Conservation (phyloP, 2,888 invertebrate genomes). For the Meiosimyza platycephala region DNA sequence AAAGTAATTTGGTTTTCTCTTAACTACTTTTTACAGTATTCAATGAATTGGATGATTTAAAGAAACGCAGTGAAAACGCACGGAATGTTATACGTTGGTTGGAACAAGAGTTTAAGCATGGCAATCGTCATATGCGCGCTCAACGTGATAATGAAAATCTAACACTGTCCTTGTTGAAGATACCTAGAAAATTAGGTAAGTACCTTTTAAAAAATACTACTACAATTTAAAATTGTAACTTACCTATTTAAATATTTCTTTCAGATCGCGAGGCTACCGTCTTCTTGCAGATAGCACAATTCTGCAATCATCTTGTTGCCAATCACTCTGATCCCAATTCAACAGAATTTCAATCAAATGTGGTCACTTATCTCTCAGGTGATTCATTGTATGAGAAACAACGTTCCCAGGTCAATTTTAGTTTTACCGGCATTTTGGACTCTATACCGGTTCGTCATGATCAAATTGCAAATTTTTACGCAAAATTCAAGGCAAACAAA, state of each 20-base stretch:
- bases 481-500: slow-evolving; percentile 82
- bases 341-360: slow-evolving; percentile 65
- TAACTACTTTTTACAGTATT: slow-evolving; percentile 74
- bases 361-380: slow-evolving; percentile 85
- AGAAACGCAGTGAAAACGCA: slow-evolving; percentile 85
- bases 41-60: slow-evolving; percentile 87
- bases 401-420: slow-evolving; percentile 71
- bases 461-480: slow-evolving; percentile 84
- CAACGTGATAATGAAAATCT: slow-evolving; percentile 86
- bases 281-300: slow-evolving; percentile 66
- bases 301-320: slow-evolving; percentile 66
- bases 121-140: slow-evolving; percentile 87
- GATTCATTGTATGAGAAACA: slow-evolving; percentile 66
- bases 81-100: slow-evolving; percentile 95
- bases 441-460: slow-evolving; percentile 85
- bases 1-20: neutral
- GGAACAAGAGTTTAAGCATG: slow-evolving; percentile 86
- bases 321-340: slow-evolving; percentile 69
- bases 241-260: slow-evolving; percentile 6
- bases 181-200: slow-evolving; percentile 82
- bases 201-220: slow-evolving; percentile 42
- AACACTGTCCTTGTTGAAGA: slow-evolving; percentile 78
- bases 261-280: slow-evolving; percentile 65
- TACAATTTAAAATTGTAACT: neutral
- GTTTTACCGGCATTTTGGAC: slow-evolving; percentile 81